phyloP scores from a whole-genome alignment of 2,888 invertebrate species.

The Caenorhabditis zanzibari region DNA sequence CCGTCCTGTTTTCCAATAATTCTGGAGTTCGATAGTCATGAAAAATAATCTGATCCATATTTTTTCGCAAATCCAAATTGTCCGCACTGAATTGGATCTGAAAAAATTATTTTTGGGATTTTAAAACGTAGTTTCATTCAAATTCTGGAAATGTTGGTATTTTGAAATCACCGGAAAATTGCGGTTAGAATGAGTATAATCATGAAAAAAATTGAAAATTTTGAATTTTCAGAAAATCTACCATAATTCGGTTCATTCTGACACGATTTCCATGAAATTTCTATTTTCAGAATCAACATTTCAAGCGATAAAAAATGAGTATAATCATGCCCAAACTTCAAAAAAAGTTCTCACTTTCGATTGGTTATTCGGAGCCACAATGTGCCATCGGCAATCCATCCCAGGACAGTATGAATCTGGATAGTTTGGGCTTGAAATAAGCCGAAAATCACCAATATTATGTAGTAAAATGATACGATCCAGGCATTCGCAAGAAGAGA shows the following conservation, averaged over 20 bases:
- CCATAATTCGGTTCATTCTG: background rate
- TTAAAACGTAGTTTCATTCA: background rate
- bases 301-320: background rate
- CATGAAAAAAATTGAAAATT: background rate
- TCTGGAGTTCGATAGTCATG: constrained; percentile 44
- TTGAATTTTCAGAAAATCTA: background rate
- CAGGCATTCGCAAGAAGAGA: constrained; percentile 50
- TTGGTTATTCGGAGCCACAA: constrained; percentile 64
- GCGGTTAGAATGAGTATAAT: background rate
- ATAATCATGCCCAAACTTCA: no score
- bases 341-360: constrained; percentile 48
- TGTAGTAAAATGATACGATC: constrained; percentile 63
- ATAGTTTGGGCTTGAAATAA: constrained; percentile 70
- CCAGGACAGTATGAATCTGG: constrained; percentile 66
- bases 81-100: constrained; percentile 68
- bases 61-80: constrained; percentile 69
- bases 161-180: background rate
- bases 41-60: constrained; percentile 61
- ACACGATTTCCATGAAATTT: no score
- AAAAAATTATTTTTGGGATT: constrained; percentile 18
- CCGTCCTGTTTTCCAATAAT: constrained; percentile 46
- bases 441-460: constrained; percentile 57
- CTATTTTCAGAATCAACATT: background rate
- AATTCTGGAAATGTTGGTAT: background rate
- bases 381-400: constrained; percentile 67